Evolutionary conservation across 2,113 vertebrate genomes (phyloP), one percentile per base, ranked within the genome.

Genomic region (Glaucidium brasilianum): DNA sequence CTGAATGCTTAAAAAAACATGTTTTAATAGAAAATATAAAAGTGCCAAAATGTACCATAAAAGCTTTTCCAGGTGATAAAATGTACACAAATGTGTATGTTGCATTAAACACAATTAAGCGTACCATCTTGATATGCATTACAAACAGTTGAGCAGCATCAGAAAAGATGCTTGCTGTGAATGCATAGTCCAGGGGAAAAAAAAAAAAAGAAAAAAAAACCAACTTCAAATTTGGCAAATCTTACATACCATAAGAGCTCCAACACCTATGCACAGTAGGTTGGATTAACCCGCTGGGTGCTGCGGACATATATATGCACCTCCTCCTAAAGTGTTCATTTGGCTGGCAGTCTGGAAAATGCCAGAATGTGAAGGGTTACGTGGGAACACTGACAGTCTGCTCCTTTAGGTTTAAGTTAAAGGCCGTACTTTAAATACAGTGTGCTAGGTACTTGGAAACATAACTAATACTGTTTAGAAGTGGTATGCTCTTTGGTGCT

Each of bases 281-380:
- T 96, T 97, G 92, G 96, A 91, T 97, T 96, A 97, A 97, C 92
- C 94, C 92, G 97, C 91, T 97, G 97, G 96, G 94, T 96, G 97
- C 96, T 96, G 96, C 56, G 0, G 97, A 97, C 96, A 97, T 97
- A 97, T 96, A 97, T 60, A 95, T 92, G 93, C 96, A 97, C 94
- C 92, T 97, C 95, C 95, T 97, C 96, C 95, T 97, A 97, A 97
- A 96, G 96, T 96, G 95, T 97, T 97, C 97, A 95, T 88, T 97
- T 97, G 97, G 97, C 96, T 97, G 97, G 97, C 97, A 97, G 97
- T 97, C 97, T 97, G 96, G 97, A 97, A 97, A 97, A 97, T 29
- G 97, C 97, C 97, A 97, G 97, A 97, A 97, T 94, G 97, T 30
- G 96, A 97, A 97, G 96, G 96, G 97, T 97, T 97, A 97, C 53